A percentile compares a stretch with the other conserved stretches of the same genome.
These are phyloP conservation scores for Standfussiana lucernea DNA, from an alignment of 2,888 invertebrate genomes.

Conservation along the genomic window DNA sequence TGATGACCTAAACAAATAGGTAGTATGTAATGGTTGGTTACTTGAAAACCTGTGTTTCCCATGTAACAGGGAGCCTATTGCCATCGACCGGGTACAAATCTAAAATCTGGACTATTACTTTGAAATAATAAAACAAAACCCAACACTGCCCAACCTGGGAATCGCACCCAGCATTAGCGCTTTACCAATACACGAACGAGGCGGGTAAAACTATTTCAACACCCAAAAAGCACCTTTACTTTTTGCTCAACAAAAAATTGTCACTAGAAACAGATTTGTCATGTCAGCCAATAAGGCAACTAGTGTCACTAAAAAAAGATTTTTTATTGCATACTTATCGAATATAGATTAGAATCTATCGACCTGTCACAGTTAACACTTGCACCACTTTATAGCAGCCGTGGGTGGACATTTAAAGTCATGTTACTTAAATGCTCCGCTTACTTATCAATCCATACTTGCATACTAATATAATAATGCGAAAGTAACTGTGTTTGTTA, in stretches of 20 bases:
- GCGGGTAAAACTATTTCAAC: not conserved
- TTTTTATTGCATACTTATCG: conserved; percentile 6
- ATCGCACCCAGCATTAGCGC: not conserved
- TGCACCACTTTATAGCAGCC: conserved; percentile 35
- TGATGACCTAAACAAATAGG: not conserved
- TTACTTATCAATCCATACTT: conserved; percentile 5
- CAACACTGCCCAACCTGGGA: not conserved
- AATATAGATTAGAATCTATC: conserved; percentile 42
- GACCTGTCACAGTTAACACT: conserved; percentile 50
- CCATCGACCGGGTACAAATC: not conserved
- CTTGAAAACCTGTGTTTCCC: not conserved
- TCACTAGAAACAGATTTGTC: not conserved
- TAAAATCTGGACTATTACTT: not conserved
- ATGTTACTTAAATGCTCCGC: conserved; percentile 53
- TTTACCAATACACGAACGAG: not conserved
- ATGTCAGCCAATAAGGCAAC: conserved; percentile 10
- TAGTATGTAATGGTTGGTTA: not conserved
- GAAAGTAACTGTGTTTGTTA: not conserved
- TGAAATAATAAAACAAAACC: not conserved
- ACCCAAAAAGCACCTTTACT: not conserved
- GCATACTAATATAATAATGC: not conserved
- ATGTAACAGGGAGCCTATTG: not conserved
- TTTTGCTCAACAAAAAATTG: not conserved
- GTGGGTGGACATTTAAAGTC: conserved; percentile 63
- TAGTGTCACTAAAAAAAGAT: not conserved